Evolutionary conservation across 2,797 vertebrate species (phyloP).

Genomic region (Chaetodon trifasciatus): DNA sequence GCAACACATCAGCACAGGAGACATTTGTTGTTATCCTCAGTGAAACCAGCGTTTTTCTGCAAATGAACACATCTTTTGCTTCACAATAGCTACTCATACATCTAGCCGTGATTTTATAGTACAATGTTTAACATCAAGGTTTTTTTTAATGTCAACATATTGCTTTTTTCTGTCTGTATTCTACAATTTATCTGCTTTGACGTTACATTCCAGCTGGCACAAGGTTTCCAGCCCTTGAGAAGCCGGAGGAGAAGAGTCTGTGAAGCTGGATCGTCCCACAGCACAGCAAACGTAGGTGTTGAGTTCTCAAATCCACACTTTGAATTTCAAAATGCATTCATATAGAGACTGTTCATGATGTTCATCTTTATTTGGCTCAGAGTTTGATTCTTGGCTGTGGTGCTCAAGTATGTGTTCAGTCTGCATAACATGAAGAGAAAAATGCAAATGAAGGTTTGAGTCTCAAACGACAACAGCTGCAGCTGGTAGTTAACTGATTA

Average conservation of each 20-base stretch:
- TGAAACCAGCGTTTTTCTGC: conserved; percentile 51
- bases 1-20: conserved; percentile 73
- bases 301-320: not conserved
- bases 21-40: conserved; percentile 64
- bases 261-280: not conserved
- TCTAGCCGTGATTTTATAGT: not conserved
- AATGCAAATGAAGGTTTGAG: not conserved
- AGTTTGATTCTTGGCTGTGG: not conserved
- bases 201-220: not conserved
- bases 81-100: not conserved
- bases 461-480: not conserved
- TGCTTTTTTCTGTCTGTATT: not conserved
- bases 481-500: conserved; percentile 30
- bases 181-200: not conserved
- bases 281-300: not conserved
- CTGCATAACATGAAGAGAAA: not conserved
- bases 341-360: not conserved
- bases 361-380: not conserved
- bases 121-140: not conserved
- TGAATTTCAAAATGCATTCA: not conserved
- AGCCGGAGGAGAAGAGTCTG: conserved; percentile 4
- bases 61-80: conserved; percentile 39
- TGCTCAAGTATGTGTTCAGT: not conserved
- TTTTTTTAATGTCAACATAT: not conserved
- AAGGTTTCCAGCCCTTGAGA: not conserved